A percentile compares a stretch with the other conserved stretches of the same genome.
Conservation (phyloP, 1,140 invertebrate genomes). For the Lucilia cuprina region DNA sequence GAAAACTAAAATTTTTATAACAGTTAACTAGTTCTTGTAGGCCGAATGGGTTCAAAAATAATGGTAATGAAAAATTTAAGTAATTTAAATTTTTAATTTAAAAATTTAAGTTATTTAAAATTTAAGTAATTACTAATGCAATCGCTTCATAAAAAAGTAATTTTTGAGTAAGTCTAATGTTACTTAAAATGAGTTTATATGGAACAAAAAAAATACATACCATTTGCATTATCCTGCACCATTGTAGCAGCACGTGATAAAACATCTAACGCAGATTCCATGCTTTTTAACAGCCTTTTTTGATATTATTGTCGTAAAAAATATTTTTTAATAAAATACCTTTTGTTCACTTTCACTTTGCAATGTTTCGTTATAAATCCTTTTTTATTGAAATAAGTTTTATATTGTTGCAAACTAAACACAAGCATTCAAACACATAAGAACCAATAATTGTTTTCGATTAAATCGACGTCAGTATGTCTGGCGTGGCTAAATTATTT, state of each 20-base stretch:
- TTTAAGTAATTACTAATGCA: too few relatives aligned
- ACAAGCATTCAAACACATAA: background rate
- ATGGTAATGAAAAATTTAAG: too few relatives aligned
- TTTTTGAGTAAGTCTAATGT: too few relatives aligned
- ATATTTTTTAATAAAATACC: background rate
- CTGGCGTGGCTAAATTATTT: background rate
- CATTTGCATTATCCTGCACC: slow-evolving; percentile 73
- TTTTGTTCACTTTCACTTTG: slow-evolving; percentile 9
- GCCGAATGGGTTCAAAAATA: too few relatives aligned
- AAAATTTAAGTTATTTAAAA: too few relatives aligned
- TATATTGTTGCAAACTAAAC: background rate
- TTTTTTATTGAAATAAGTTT: slow-evolving; percentile 11
- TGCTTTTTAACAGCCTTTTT: slow-evolving; percentile 43
- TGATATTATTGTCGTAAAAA: background rate
- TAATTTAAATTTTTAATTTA: too few relatives aligned
- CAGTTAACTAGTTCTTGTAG: too few relatives aligned
- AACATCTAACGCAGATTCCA: slow-evolving; percentile 87
- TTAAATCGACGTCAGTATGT: slow-evolving; percentile 12
- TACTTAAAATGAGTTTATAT: too few relatives aligned
- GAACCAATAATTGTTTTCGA: background rate
- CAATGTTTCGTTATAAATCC: background rate
- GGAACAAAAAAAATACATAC: slow-evolving; percentile 51
- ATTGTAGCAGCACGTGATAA: slow-evolving; percentile 89
- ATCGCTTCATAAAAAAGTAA: too few relatives aligned
- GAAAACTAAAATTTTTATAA: too few relatives aligned